Conservation (phyloP, 2,113 vertebrate species). For the Perca schrenkii region DNA sequence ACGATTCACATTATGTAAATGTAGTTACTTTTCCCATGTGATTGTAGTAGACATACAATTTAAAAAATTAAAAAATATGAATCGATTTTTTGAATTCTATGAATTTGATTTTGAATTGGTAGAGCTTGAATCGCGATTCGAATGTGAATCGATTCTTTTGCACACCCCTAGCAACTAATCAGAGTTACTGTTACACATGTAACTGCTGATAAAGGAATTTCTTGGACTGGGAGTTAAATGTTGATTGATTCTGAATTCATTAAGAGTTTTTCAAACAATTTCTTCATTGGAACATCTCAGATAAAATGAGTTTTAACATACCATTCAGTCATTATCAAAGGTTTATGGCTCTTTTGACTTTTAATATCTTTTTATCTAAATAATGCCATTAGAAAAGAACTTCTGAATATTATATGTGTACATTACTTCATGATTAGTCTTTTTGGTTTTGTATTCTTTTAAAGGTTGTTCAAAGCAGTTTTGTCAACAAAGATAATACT, state of each 20-base stretch:
- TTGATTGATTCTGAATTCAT: not conserved
- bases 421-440: not conserved
- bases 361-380: not conserved
- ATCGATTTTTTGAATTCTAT: too few species aligned
- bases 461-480: not conserved
- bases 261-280: constrained; percentile 2
- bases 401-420: not conserved
- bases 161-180: constrained; percentile 1
- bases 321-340: not conserved
- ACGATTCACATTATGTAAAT: too few species aligned
- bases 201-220: not conserved
- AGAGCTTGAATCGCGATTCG: too few species aligned
- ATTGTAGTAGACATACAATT: too few species aligned
- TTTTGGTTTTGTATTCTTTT: not conserved
- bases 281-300: constrained; percentile 20
- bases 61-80: too few species aligned
- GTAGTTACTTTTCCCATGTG: too few species aligned
- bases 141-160: too few species aligned
- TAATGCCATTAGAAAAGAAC: not conserved
- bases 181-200: not conserved
- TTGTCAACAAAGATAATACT: not conserved
- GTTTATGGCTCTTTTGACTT: not conserved
- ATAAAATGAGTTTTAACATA: not conserved
- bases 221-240: not conserved
- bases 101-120: too few species aligned